These are phyloP conservation scores for Caenorhabditis sp. DNA, from an alignment of 2,888 invertebrate species.

Conservation along the genomic window DNA sequence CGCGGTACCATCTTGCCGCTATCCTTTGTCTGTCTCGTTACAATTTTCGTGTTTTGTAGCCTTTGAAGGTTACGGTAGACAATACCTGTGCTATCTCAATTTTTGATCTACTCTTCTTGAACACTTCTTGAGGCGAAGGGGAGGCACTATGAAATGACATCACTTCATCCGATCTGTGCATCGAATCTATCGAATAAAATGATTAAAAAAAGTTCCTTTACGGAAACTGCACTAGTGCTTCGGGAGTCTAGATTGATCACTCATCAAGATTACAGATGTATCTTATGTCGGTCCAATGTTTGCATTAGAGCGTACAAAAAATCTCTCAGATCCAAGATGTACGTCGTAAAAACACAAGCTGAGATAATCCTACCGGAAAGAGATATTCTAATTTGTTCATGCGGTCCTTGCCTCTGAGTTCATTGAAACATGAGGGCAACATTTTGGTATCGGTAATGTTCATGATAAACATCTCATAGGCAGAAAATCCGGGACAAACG, in stretches of 20 bases:
- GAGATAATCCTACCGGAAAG: slow-evolving; percentile 1
- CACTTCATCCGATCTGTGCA: slow-evolving; percentile 18
- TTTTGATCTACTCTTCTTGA: slow-evolving; percentile 28
- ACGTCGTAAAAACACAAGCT: background rate
- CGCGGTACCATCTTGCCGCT: background rate
- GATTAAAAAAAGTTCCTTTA: slow-evolving; percentile 5
- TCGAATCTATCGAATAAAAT: slow-evolving; percentile 3
- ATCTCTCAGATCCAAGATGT: no score
- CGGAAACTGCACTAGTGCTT: background rate
- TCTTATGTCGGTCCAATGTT: no score
- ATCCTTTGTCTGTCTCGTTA: background rate
- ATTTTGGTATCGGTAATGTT: background rate
- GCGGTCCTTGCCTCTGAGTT: background rate
- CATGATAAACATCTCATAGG: slow-evolving; percentile 8
- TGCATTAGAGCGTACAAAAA: no score
- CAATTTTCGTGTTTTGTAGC: slow-evolving; percentile 38
- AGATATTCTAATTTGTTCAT: background rate
- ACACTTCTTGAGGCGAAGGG: slow-evolving; percentile 26
- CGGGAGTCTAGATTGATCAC: background rate
- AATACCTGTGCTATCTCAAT: slow-evolving; percentile 6
- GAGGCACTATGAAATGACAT: slow-evolving; percentile 20
- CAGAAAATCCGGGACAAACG: background rate
- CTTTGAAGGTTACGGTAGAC: background rate
- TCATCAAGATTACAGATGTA: background rate
- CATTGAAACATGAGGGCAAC: slow-evolving; percentile 17